Percentiles rank a stretch among this genome's conserved stretches.
phyloP scores from a whole-genome alignment of 2,888 invertebrate species.

The Laothoe populi region DNA sequence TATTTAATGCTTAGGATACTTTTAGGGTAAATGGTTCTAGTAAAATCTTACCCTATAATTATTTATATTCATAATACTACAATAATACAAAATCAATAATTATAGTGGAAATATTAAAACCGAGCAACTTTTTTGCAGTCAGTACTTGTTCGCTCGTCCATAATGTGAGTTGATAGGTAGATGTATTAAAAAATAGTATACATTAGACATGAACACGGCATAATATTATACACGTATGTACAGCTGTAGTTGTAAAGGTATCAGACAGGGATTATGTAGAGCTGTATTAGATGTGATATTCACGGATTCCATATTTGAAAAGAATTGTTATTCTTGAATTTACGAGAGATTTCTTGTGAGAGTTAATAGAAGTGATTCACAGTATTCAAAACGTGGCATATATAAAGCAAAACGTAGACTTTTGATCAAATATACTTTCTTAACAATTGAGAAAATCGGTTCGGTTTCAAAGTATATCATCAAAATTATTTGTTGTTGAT shows the following conservation, averaged over 20 bases:
- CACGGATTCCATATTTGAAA: slow-evolving; percentile 4
- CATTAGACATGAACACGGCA: slow-evolving; percentile 80
- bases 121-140: slow-evolving; percentile 51
- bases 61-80: background rate
- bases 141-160: slow-evolving; percentile 77
- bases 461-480: no score
- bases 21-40: no score
- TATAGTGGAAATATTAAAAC: background rate
- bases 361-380: background rate
- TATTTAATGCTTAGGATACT: no score
- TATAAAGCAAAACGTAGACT: background rate
- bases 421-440: no score
- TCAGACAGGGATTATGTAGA: slow-evolving; percentile 56
- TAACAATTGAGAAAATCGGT: no score
- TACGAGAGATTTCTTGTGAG: background rate
- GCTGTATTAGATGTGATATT: slow-evolving; percentile 39
- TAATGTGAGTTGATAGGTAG: slow-evolving; percentile 85
- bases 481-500: no score
- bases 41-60: no score
- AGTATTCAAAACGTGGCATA: background rate
- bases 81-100: no score
- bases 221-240: slow-evolving; percentile 57
- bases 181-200: slow-evolving; percentile 85
- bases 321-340: background rate
- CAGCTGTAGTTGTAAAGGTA: slow-evolving; percentile 51